phyloP scores from a whole-genome alignment of 2,113 vertebrate species.

The Cyanocitta stelleri region DNA sequence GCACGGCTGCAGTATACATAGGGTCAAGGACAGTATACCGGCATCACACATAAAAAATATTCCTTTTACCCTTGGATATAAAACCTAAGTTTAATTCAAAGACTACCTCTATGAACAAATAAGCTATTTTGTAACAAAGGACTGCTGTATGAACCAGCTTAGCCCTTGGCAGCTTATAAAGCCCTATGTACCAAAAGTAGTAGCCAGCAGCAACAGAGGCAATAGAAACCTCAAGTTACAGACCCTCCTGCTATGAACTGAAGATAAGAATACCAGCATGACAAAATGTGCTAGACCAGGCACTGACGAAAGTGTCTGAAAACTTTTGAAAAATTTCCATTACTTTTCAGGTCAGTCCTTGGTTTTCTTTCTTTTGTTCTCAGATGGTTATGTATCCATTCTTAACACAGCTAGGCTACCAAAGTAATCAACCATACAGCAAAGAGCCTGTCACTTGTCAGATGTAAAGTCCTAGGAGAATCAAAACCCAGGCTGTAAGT shows the following conservation, averaged over 20 bases:
- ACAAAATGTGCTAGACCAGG: not conserved
- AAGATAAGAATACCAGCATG: not conserved
- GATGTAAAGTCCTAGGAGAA: not conserved
- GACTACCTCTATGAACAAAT: not conserved
- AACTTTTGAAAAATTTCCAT: not conserved
- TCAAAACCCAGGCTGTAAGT: not conserved
- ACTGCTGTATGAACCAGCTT: not conserved
- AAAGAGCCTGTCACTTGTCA: not conserved
- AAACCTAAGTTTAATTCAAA: constrained; percentile 18
- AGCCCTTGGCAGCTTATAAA: not conserved
- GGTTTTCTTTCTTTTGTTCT: not conserved
- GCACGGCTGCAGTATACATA: not conserved
- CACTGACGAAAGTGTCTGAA: not conserved
- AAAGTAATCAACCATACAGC: not conserved
- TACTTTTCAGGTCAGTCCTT: not conserved
- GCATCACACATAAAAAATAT: not conserved
- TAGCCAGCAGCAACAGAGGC: not conserved
- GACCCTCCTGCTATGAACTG: not conserved
- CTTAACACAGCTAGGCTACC: not conserved
- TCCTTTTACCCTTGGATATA: not conserved
- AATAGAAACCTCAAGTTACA: not conserved
- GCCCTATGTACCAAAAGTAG: not conserved
- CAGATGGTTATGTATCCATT: not conserved
- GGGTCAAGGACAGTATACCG: not conserved
- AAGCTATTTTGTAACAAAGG: constrained; percentile 7